Evolutionary conservation across 1,140 invertebrate genomes (phyloP).

Genomic region (Drosophila leontia): DNA sequence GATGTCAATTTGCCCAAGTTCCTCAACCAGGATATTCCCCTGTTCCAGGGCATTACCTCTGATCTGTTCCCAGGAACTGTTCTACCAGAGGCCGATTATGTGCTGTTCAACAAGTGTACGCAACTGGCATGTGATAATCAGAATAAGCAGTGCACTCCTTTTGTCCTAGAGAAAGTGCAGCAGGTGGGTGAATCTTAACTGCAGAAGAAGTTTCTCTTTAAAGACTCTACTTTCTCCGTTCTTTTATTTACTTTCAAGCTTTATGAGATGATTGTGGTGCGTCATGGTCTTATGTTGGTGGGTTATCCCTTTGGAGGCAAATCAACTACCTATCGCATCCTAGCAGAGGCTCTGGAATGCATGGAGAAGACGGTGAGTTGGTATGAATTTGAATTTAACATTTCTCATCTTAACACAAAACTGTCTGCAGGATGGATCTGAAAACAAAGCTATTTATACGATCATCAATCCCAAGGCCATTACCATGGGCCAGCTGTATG

Average conservation of each 20-base stretch:
- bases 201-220: neutral
- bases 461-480: conserved; percentile 98
- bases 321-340: conserved; percentile 90
- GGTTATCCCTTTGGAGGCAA: conserved; percentile 96
- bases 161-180: conserved; percentile 95
- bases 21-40: conserved; percentile 93
- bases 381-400: neutral
- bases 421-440: conserved; percentile 86
- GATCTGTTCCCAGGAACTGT: conserved; percentile 95
- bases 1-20: conserved; percentile 98
- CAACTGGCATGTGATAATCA: conserved; percentile 89
- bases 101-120: conserved; percentile 87
- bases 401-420: neutral
- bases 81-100: conserved; percentile 91
- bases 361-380: conserved; percentile 90
- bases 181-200: conserved; percentile 54
- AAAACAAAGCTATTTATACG: conserved; percentile 95
- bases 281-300: conserved; percentile 95
- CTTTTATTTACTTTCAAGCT: conserved; percentile 86
- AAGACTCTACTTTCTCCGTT: too few relatives aligned
- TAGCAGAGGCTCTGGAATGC: conserved; percentile 91
- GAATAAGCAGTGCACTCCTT: conserved; percentile 93
- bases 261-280: conserved; percentile 98
- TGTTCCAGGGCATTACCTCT: conserved; percentile 95
- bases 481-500: conserved; percentile 97